Percentiles rank a stretch among this genome's conserved stretches.
These are phyloP conservation scores for Euphydryas editha DNA, from an alignment of 2,888 invertebrate genomes.

Conservation along the genomic window DNA sequence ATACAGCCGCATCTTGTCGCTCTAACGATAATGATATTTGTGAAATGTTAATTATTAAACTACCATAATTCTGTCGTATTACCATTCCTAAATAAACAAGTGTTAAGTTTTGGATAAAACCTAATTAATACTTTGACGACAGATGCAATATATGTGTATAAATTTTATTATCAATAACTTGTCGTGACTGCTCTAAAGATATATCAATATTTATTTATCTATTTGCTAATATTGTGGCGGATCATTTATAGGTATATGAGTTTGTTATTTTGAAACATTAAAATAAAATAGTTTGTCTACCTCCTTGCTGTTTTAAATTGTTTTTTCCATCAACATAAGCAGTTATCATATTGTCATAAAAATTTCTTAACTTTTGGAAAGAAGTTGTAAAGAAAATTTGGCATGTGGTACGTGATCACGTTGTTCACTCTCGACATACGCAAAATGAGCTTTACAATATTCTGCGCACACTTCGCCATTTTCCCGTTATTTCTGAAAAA, in stretches of 20 bases:
- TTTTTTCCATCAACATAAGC: too few species aligned
- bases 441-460: not conserved
- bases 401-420: not conserved
- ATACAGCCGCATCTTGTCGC: constrained; percentile 4
- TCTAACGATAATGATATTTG: constrained; percentile 20
- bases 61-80: not conserved
- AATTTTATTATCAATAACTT: not conserved
- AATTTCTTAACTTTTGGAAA: too few species aligned
- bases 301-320: too few species aligned
- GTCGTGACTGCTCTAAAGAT: too few species aligned
- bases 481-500: constrained; percentile 6
- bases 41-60: not conserved
- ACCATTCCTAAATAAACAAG: not conserved
- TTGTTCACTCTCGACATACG: not conserved
- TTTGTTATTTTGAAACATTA: too few species aligned
- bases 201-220: too few species aligned
- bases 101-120: not conserved
- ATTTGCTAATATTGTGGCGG: too few species aligned
- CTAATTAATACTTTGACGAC: not conserved
- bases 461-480: not conserved
- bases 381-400: not conserved
- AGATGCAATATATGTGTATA: not conserved
- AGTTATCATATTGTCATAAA: too few species aligned
- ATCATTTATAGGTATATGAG: too few species aligned
- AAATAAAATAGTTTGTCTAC: too few species aligned